These are phyloP conservation scores for Anoplophora glabripennis DNA, from an alignment of 1,140 invertebrate genomes.

Conservation along the genomic window DNA sequence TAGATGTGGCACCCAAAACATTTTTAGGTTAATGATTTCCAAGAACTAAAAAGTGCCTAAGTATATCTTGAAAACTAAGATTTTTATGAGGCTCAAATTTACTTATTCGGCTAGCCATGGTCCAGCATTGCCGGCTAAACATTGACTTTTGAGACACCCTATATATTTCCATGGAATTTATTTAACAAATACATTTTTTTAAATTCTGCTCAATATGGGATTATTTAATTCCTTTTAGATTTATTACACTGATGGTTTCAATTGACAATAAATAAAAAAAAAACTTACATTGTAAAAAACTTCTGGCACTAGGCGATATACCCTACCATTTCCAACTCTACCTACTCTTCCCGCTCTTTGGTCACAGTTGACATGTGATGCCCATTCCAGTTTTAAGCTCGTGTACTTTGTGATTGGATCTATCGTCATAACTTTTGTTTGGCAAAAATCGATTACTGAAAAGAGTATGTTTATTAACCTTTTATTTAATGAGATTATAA, in stretches of 20 bases:
- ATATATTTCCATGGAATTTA: too few relatives aligned
- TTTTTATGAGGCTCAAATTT: too few relatives aligned
- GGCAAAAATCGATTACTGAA: slow-evolving; percentile 92
- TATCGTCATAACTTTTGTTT: slow-evolving; percentile 78
- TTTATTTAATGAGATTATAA: neutral
- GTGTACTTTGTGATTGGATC: slow-evolving; percentile 77
- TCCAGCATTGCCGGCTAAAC: too few relatives aligned
- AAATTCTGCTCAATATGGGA: too few relatives aligned
- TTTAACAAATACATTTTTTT: too few relatives aligned
- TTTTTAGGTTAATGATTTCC: too few relatives aligned
- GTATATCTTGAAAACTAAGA: too few relatives aligned
- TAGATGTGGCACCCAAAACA: too few relatives aligned
- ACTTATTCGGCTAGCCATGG: too few relatives aligned
- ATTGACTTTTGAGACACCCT: too few relatives aligned
- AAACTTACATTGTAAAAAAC: slow-evolving; percentile 62
- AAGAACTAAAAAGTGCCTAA: too few relatives aligned
- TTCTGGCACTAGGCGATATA: slow-evolving; percentile 79
- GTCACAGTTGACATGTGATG: slow-evolving; percentile 82
- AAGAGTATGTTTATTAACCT: slow-evolving; percentile 11
- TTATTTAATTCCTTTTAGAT: neutral
- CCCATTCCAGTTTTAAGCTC: slow-evolving; percentile 78
- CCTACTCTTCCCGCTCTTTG: slow-evolving; percentile 91
- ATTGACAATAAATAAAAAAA: slow-evolving; percentile 1
- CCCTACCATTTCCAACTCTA: slow-evolving; percentile 78
- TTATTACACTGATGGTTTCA: too few relatives aligned